These are phyloP conservation scores for Hyperopisus bebe DNA, from an alignment of 2,113 vertebrate genomes.

Conservation along the genomic window DNA sequence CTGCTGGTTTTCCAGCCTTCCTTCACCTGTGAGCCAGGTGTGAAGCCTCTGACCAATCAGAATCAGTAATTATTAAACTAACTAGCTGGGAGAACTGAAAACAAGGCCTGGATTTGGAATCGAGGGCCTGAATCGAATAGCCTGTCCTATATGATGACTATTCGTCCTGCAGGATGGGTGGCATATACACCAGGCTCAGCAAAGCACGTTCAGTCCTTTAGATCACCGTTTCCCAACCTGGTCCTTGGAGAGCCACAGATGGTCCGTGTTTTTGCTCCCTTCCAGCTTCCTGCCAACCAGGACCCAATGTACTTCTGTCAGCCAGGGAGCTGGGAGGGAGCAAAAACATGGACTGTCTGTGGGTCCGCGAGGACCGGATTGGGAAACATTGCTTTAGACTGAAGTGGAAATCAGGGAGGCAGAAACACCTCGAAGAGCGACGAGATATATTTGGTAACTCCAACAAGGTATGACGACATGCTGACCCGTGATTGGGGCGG, in stretches of 20 bases:
- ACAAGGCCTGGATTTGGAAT: too few species aligned
- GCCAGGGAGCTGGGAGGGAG: background rate
- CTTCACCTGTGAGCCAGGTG: too few species aligned
- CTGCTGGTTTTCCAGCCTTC: too few species aligned
- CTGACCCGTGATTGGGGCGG: constrained; percentile 13
- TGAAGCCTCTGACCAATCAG: too few species aligned
- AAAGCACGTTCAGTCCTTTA: background rate
- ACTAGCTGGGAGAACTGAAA: too few species aligned
- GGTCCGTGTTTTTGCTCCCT: background rate
- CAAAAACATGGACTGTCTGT: background rate
- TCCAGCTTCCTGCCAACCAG: background rate
- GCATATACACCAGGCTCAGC: background rate
- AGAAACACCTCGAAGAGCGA: background rate
- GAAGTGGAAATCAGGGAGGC: background rate
- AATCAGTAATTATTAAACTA: too few species aligned
- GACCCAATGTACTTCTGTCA: too few species aligned
- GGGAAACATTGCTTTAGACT: too few species aligned
- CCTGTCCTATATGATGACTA: background rate
- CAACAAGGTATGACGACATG: constrained; percentile 25
- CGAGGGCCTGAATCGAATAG: too few species aligned
- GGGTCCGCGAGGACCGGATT: background rate
- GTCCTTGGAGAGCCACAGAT: background rate
- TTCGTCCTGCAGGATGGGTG: too few species aligned
- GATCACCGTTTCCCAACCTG: background rate
- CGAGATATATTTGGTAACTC: constrained; percentile 18